phyloP scores from a whole-genome alignment of 2,797 vertebrate species.

The Tokudaia muenninki region DNA sequence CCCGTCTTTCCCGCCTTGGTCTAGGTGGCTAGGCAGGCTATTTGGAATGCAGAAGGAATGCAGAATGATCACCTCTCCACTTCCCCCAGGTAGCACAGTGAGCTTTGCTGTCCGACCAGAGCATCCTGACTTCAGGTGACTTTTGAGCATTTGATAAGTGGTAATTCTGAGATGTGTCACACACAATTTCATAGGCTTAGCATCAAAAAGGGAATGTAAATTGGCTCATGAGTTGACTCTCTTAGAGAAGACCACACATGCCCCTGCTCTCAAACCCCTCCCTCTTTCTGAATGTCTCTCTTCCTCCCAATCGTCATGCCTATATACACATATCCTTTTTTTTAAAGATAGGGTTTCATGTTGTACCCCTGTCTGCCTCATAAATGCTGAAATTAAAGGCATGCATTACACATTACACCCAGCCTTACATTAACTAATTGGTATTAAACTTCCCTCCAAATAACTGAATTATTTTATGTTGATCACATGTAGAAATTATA shows the following conservation, averaged over 20 bases:
- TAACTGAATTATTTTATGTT: neutral
- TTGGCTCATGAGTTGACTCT: neutral
- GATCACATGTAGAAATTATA: slow-evolving; percentile 7
- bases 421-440: neutral
- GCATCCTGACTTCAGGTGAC: neutral
- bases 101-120: neutral
- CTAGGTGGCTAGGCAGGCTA: neutral
- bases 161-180: neutral
- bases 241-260: neutral
- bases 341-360: neutral
- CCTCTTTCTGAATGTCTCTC: neutral
- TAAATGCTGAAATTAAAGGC: neutral
- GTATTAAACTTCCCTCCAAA: neutral
- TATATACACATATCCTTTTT: neutral
- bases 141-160: neutral
- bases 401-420: neutral
- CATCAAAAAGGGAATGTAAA: neutral
- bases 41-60: neutral
- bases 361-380: neutral
- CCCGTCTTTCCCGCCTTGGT: neutral
- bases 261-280: neutral
- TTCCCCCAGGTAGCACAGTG: neutral
- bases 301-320: neutral
- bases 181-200: slow-evolving; percentile 22
- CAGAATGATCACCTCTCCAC: neutral